Evolutionary conservation across 2,888 invertebrate genomes (phyloP), one percentile per base, ranked within the genome.

Genomic region (Diaphora mendica): DNA sequence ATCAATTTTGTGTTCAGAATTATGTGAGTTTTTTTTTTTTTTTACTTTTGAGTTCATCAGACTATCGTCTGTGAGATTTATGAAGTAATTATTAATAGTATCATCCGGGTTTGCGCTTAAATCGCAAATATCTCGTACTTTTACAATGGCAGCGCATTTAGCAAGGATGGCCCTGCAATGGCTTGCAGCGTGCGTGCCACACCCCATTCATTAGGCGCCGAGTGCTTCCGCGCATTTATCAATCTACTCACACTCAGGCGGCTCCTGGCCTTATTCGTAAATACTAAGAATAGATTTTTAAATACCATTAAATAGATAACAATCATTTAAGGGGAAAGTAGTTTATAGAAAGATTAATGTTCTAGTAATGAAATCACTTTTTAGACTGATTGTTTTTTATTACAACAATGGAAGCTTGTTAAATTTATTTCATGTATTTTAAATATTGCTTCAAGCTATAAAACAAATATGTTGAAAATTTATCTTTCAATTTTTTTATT

Each of bases 171-270:
- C 90, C 91, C 88, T 91, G 93, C 91, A 91, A 86, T 87, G 90
- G 91, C 89, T 89, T 90, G 89, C 91, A 88, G 91, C 82, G 91
- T 93, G 94, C 94, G 94, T 93, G 94, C 94, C 93, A 93, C 94
- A 93, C 94, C 94, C 94, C 93, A 94, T 95, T 95, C 94, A 95
- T 94, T 95, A 94, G 92, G 87, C 88, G 91, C 88, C 91, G 93
- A 95, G 95, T 95, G 95, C 94, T 95, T 95, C 94, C 94, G 94
- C 91, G 92, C 93, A 94, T 95, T 94, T 95, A 95, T 95, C 95
- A 95, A 94, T 94, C 94, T 90, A 90, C 91, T 89, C 90, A 83
- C 89, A 89, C 87, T 86, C 84, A 83, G 85, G 88, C 86, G 87
- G 88, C 89, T 89, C 87, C 86, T 83, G 83, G 79, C 82, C 79